Conservation (phyloP, 2,797 vertebrate species). For the Coregonus ussuriensis region DNA sequence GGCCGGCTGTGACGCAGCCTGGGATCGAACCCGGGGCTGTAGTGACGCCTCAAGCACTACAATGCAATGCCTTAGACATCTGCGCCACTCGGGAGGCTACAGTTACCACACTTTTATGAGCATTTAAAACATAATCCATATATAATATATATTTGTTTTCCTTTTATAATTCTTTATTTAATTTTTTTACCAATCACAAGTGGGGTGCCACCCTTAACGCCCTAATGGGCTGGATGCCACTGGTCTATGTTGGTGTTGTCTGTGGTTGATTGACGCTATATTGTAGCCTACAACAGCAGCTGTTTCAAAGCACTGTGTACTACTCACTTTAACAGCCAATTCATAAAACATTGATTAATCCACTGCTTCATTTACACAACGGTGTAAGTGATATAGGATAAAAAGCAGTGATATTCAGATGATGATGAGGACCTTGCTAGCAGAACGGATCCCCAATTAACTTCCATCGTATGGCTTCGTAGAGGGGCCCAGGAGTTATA, state of each 20-base stretch:
- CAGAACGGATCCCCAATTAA: slow-evolving; percentile 47
- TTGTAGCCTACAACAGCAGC: background rate
- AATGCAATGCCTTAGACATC: too few species aligned
- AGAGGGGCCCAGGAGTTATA: slow-evolving; percentile 33
- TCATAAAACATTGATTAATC: background rate
- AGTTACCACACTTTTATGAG: too few species aligned
- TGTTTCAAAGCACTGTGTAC: background rate
- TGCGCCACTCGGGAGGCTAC: too few species aligned
- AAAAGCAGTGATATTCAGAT: background rate
- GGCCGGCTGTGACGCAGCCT: too few species aligned
- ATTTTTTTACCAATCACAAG: too few species aligned
- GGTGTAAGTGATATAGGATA: background rate
- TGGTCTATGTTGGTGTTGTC: background rate
- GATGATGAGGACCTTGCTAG: background rate
- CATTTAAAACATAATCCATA: too few species aligned
- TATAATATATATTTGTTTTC: too few species aligned
- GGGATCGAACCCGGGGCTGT: too few species aligned
- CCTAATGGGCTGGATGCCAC: too few species aligned
- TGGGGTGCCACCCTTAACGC: too few species aligned
- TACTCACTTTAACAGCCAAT: background rate
- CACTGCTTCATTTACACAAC: background rate
- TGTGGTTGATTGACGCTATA: background rate
- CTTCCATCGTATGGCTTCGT: slow-evolving; percentile 43
- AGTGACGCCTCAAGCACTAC: too few species aligned
- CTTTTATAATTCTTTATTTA: too few species aligned